Percentiles rank a stretch among this genome's conserved stretches.
phyloP scores from a whole-genome alignment of 2,888 invertebrate species.

The Xiphydria camelus region DNA sequence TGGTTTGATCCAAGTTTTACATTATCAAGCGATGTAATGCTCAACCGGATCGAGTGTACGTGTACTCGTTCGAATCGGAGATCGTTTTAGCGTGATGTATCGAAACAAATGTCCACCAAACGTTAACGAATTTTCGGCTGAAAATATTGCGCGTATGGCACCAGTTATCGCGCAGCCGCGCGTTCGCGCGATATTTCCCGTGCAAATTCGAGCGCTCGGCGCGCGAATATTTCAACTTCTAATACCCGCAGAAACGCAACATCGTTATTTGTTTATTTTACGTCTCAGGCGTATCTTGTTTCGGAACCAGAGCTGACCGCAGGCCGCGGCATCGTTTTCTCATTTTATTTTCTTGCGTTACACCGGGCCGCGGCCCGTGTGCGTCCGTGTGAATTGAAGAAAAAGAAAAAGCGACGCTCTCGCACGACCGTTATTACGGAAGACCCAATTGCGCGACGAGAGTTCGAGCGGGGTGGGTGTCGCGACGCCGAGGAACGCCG shows the following conservation, averaged over 20 bases:
- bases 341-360: constrained; percentile 45
- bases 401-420: constrained; percentile 13
- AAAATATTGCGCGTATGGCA: no score
- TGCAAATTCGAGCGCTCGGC: constrained; percentile 5
- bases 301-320: constrained; percentile 53
- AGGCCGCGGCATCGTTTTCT: constrained; percentile 51
- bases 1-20: no score
- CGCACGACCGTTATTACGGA: neutral
- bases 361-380: constrained; percentile 23
- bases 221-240: constrained; percentile 29
- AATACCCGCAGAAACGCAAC: constrained; percentile 28
- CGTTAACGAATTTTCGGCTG: no score
- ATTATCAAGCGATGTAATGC: no score
- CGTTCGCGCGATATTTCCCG: no score
- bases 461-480: no score
- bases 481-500: constrained; percentile 4
- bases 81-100: no score
- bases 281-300: constrained; percentile 57
- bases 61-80: no score
- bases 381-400: constrained; percentile 32
- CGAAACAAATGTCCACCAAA: no score
- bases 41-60: no score
- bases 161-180: no score
- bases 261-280: constrained; percentile 43
- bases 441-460: neutral